Percentiles rank a stretch among this genome's conserved stretches.
Evolutionary conservation across 2,797 vertebrate species (phyloP).

Genomic region (Hylomyscus alleni): DNA sequence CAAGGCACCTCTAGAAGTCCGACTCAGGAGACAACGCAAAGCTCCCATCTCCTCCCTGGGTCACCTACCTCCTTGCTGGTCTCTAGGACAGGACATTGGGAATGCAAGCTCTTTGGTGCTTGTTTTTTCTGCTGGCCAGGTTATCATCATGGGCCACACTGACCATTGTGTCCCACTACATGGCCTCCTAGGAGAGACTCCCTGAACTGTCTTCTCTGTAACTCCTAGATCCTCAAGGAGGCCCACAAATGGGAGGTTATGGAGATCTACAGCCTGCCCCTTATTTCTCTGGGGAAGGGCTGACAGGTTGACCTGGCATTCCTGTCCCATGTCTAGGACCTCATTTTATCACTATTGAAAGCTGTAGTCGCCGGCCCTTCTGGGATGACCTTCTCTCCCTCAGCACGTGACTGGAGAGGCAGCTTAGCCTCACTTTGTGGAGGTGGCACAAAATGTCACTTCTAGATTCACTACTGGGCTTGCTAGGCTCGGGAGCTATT

Average conservation of each 20-base stretch:
- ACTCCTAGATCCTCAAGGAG: not conserved
- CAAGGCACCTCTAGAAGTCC: not conserved
- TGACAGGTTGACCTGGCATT: rapidly evolving
- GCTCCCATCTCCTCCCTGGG: rapidly evolving
- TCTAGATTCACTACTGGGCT: not conserved
- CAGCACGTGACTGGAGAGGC: not conserved
- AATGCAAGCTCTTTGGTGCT: not conserved
- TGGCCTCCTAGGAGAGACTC: not conserved
- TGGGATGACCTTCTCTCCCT: rapidly evolving
- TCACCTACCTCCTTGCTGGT: not conserved
- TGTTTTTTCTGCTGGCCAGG: not conserved
- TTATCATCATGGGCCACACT: rapidly evolving
- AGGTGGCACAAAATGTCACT: not conserved
- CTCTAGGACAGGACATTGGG: not conserved
- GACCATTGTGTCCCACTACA: not conserved
- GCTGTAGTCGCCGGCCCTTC: rapidly evolving
- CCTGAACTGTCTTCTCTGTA: rapidly evolving
- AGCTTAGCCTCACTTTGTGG: not conserved
- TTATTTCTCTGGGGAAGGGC: not conserved
- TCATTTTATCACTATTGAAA: rapidly evolving
- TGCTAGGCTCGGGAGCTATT: rapidly evolving
- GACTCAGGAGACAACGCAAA: not conserved
- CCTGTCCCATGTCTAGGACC: not conserved
- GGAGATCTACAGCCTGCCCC: not conserved
- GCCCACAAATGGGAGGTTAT: rapidly evolving